These are phyloP conservation scores for Synergus itoensis DNA, from an alignment of 2,888 invertebrate species.

Conservation along the genomic window DNA sequence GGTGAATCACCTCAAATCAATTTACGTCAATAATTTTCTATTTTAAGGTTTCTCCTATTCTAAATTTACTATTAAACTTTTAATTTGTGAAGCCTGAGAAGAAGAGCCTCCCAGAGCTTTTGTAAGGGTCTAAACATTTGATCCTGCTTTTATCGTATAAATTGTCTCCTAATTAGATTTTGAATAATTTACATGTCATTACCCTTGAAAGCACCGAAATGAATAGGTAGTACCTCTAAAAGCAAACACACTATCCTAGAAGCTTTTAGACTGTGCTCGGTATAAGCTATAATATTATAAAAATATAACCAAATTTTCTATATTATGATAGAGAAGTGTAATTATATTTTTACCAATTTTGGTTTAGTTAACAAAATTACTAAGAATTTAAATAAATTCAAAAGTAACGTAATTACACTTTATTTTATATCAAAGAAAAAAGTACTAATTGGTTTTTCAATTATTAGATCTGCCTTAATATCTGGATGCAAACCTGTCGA, in stretches of 20 bases:
- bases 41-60: not conserved
- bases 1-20: conserved; percentile 56
- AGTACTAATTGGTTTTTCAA: conserved; percentile 15
- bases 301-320: not conserved
- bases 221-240: not conserved
- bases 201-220: not conserved
- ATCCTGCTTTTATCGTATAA: not conserved
- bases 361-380: too few species aligned
- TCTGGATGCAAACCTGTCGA: conserved; percentile 75
- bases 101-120: not conserved
- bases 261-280: not conserved
- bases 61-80: not conserved
- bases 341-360: too few species aligned
- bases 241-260: not conserved
- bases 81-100: not conserved
- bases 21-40: not conserved
- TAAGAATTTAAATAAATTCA: not conserved
- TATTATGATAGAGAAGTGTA: not conserved
- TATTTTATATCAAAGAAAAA: not conserved
- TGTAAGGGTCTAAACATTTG: not conserved
- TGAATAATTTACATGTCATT: not conserved
- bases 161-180: not conserved
- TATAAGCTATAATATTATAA: not conserved
- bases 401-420: not conserved
- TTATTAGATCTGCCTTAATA: conserved; percentile 66